phyloP scores from a whole-genome alignment of 2,888 invertebrate genomes.

The Cerastoderma edule region DNA sequence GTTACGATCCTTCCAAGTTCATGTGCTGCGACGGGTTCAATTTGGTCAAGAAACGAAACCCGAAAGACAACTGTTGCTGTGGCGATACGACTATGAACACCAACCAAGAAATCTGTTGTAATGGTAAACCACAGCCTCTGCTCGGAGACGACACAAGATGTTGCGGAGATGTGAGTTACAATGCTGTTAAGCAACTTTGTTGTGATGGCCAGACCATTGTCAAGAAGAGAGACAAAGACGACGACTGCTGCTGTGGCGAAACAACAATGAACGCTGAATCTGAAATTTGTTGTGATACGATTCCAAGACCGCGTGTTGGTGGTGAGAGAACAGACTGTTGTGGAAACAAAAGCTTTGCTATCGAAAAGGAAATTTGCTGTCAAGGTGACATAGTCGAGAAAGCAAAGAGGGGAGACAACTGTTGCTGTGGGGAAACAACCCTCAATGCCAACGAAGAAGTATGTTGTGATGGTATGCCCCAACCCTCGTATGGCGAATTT shows the following conservation, averaged over 20 bases:
- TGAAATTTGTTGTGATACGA: conserved; percentile 50
- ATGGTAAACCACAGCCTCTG: conserved; percentile 38
- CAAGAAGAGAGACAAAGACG: conserved; percentile 32
- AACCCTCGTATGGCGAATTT: conserved; percentile 38
- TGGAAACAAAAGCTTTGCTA: conserved; percentile 36
- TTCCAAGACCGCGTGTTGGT: conserved; percentile 43
- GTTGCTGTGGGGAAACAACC: conserved; percentile 49
- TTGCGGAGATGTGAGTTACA: conserved; percentile 45
- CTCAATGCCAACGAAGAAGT: conserved; percentile 32
- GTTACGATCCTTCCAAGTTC: conserved; percentile 38
- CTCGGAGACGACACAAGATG: conserved; percentile 45
- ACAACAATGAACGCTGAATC: conserved; percentile 40
- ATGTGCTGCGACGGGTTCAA: conserved; percentile 46
- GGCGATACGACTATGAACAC: conserved; percentile 51
- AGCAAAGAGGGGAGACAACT: conserved; percentile 36
- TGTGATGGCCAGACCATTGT: conserved; percentile 40
- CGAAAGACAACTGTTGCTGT: conserved; percentile 53
- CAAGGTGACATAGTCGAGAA: conserved; percentile 39
- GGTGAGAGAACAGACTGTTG: conserved; percentile 52
- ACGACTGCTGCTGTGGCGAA: conserved; percentile 51
- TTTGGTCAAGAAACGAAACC: conserved; percentile 34
- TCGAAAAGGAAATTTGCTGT: conserved; percentile 47
- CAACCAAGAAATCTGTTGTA: conserved; percentile 48
- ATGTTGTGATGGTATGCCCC: conserved; percentile 48
- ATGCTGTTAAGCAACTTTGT: conserved; percentile 36